Base-by-base conservation (phyloP, 35 echinoderm and acorn worm genomes). In the Diadema setosum region DNA sequence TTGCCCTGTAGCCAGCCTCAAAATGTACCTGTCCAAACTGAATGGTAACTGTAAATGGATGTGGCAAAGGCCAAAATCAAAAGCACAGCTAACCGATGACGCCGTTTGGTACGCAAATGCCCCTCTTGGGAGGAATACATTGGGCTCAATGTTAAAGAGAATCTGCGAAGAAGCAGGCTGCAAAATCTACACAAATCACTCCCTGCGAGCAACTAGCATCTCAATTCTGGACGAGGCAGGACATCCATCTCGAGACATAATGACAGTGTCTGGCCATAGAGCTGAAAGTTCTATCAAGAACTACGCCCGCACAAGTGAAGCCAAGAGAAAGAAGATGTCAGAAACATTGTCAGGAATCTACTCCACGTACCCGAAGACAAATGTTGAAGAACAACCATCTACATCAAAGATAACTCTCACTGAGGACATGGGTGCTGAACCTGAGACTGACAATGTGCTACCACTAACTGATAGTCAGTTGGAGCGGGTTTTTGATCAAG, bases 21-120 rank as follows among this genome's bases (percentile, higher is more conserved):
- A 82, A 5, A 67, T 46, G 37, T 90, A 90, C 43, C 65, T 41
- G 2, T 45, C 45, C 0, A 82, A 83, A 29, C 63, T 90, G 8
- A 69, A 83, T 43, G 25, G 25, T 3, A 20, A 27, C 4, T 82
- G 78, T 69, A 31, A 65, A 16, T 59, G 50, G 27, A 45, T 90
- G 39, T 90, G 81, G 88, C 88, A 90, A 65, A 81, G 88, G 39
- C 88, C 88, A n/a, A 90, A 32, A 21, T n/a, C 26, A 17, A 9
- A 11, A 63, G 12, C 4, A 26, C 34, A 3, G 43, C 31, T 37
- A 11, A 4, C 4, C 0, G 32, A 88, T 35, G 44, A 81, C 17
- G 31, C 15, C 7, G 21, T 30, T 15, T 89, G 87, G 87, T 89
- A 89, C 55, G 52, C 30, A 29, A 32, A 59, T 25, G 40, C 41